phyloP scores from a whole-genome alignment of 2,797 vertebrate species.

The Pteropus rufus region DNA sequence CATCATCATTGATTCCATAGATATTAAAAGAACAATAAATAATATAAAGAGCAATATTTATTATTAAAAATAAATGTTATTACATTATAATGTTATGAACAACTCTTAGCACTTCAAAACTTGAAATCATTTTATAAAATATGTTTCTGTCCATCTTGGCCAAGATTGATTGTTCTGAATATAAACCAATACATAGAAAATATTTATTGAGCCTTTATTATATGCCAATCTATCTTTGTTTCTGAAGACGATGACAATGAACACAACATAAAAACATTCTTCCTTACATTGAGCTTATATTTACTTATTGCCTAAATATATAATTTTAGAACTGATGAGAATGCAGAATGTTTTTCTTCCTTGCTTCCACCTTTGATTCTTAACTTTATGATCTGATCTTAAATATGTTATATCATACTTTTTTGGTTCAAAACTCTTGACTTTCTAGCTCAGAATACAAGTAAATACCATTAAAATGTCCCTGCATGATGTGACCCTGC shows the following conservation, averaged over 20 bases:
- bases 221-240: neutral
- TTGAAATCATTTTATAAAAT: neutral
- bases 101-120: neutral
- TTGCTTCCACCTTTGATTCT: neutral
- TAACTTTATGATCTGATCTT: neutral
- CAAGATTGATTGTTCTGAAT: neutral
- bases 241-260: neutral
- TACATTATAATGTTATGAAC: neutral
- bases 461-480: neutral
- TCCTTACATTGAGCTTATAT: neutral
- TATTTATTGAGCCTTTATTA: neutral
- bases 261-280: neutral
- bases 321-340: neutral
- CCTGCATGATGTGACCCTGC: neutral
- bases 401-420: neutral
- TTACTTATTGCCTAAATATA: neutral
- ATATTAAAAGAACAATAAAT: neutral
- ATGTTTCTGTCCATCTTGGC: neutral
- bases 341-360: neutral
- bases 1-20: neutral
- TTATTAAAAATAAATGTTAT: neutral
- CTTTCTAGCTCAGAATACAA: neutral
- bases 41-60: neutral
- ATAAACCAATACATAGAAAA: neutral
- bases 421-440: neutral